Evolutionary conservation across 53 echinoderm and acorn worm species (phyloP).

Genomic region (Luidia sarsii): DNA sequence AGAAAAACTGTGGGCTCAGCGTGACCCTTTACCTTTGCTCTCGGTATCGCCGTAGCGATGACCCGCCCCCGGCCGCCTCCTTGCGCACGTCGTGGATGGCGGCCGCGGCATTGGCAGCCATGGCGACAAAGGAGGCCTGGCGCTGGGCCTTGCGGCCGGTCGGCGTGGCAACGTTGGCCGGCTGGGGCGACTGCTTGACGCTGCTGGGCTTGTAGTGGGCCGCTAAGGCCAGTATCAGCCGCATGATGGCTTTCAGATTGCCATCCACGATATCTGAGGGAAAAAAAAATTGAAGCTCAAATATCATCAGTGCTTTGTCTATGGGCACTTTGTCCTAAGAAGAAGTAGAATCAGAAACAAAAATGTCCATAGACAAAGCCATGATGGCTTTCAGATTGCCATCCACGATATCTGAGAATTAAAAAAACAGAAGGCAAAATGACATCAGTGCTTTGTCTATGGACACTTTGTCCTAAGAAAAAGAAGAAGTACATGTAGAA

Average conservation of each 20-base stretch:
- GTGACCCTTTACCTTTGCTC: slow-evolving; percentile 69
- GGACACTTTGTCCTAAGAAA: too few relatives aligned
- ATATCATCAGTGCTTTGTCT: too few relatives aligned
- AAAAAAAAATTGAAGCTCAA: neutral
- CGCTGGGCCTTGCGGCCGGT: slow-evolving; percentile 46
- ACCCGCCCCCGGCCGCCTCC: slow-evolving; percentile 86
- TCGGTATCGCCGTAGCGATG: slow-evolving; percentile 80
- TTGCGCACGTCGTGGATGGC: slow-evolving; percentile 95
- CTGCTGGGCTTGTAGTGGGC: slow-evolving; percentile 99
- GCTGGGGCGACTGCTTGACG: slow-evolving; percentile 86
- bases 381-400: slow-evolving; percentile 97
- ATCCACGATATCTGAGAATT: slow-evolving; percentile 96
- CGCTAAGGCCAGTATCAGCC: slow-evolving; percentile 92
- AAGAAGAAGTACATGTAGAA: too few relatives aligned
- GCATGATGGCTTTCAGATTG: slow-evolving; percentile 95
- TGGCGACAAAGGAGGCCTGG: slow-evolving; percentile 90
- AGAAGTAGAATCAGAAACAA: too few relatives aligned
- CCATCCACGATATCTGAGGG: slow-evolving; percentile 98
- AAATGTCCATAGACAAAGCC: too few relatives aligned
- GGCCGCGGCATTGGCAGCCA: slow-evolving; percentile 91
- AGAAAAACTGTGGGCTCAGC: too few relatives aligned
- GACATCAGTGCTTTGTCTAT: too few relatives aligned
- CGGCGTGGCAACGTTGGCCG: slow-evolving; percentile 34
- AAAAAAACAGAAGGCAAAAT: neutral
- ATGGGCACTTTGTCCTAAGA: too few relatives aligned